Evolutionary conservation across 2,888 invertebrate species (phyloP), one percentile per base, ranked within the genome.

Genomic region (Drosophila setosimentum): DNA sequence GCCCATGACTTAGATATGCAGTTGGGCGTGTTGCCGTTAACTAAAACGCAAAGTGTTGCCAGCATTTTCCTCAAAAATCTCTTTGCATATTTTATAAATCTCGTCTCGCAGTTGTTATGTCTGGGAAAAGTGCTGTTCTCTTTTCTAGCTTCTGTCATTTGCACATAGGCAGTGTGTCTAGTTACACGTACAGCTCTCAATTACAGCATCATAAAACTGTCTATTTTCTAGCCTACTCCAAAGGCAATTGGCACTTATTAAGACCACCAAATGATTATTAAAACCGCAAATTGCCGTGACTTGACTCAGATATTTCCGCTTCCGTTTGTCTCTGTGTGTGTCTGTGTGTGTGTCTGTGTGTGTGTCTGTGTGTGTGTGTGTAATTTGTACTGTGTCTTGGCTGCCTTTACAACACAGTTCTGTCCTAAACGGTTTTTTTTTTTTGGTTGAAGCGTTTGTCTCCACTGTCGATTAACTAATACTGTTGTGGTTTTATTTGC

Each of bases 281-380:
- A 80, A 86, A 82, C 82, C 87, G 77, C 87, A 89, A 89, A 87
- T 87, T 87, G 89, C 83, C 78, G 73, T 73, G 81, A 78, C 80
- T 77, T 76, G 79, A 65, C 80, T 70, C 73, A 80, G 78, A 75
- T 80, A 83, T 90, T 81, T 90, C 89, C 90, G 83, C 70, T 89
- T 89, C 85, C 85, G 87, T 80, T 73, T 32, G 29, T 30, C 51
- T 30, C 16, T 27, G 33, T 35, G 10, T 55, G 29, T 33, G 13
- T 53, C 21, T 63, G 71, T 68, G 50, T 65, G 50, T 68, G 18
- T 58, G n/a, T 35, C 16, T 55, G 30, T 63, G 69, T 66, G 49
- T 73, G 27, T 63, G 71, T 68, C 48, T 65, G 50, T 68, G 18
- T 58, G n/a, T 35, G n/a, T 55, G 30, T 63, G 69, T 66, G 49